These are phyloP conservation scores for Drosophila fungiperda DNA, from an alignment of 2,888 invertebrate species.

Conservation along the genomic window DNA sequence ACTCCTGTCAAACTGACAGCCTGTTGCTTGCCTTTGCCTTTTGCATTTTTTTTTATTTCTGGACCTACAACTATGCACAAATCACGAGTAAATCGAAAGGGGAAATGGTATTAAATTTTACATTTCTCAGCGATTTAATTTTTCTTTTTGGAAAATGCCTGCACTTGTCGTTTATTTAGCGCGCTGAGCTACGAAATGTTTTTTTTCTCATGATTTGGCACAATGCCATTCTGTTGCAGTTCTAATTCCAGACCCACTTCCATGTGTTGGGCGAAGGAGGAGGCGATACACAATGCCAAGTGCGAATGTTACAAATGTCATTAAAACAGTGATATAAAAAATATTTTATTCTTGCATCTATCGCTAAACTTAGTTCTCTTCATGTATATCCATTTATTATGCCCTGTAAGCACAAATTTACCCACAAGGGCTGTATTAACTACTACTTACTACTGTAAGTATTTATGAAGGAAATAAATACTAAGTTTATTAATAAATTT, in stretches of 20 bases:
- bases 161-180: background rate
- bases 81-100: constrained; percentile 8
- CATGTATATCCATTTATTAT: constrained; percentile 36
- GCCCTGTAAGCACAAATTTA: constrained; percentile 5
- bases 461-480: background rate
- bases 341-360: constrained; percentile 66
- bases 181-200: background rate
- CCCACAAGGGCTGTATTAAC: background rate
- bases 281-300: constrained; percentile 46
- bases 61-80: constrained; percentile 9
- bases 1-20: constrained; percentile 65
- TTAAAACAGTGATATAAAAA: constrained; percentile 77
- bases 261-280: constrained; percentile 1
- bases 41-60: constrained; percentile 29
- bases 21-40: constrained; percentile 61
- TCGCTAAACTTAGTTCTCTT: constrained; percentile 34
- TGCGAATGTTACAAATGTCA: constrained; percentile 77
- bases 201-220: constrained; percentile 23
- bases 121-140: background rate
- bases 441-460: background rate
- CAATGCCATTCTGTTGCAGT: constrained; percentile 28
- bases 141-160: background rate
- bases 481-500: background rate
- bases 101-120: background rate
- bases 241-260: constrained; percentile 27